Evolutionary conservation across 1,140 invertebrate species (phyloP).

Genomic region (Caerostris darwini): DNA sequence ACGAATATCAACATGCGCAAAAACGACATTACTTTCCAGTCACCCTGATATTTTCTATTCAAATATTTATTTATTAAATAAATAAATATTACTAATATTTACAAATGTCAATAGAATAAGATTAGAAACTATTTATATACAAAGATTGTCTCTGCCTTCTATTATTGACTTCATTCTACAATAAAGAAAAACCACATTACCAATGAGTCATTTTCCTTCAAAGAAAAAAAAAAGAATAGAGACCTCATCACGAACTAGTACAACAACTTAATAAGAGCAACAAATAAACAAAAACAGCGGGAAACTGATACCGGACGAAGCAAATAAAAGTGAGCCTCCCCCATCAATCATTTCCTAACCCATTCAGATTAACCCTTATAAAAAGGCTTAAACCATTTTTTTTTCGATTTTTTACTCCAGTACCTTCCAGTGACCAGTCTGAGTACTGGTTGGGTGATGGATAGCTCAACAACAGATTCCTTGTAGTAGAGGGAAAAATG

Average conservation of each 20-base stretch:
- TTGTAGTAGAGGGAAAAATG: background rate
- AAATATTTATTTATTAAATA: no score
- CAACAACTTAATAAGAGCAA: background rate
- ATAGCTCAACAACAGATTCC: background rate
- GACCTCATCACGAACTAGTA: background rate
- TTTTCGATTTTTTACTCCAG: constrained; percentile 4
- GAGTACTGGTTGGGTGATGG: background rate
- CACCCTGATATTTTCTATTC: no score
- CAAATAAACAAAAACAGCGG: background rate
- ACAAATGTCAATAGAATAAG: no score
- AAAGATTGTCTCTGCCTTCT: no score
- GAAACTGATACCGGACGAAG: background rate
- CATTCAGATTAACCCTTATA: constrained; percentile 10
- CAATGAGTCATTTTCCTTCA: background rate
- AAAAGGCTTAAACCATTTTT: constrained; percentile 22
- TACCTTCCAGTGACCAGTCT: background rate
- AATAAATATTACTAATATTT: no score
- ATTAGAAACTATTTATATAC: no score
- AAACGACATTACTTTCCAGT: no score
- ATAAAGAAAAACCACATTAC: background rate
- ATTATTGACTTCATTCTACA: no score
- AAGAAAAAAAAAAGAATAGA: background rate
- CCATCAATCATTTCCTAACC: constrained; percentile 12
- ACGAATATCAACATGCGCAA: no score
- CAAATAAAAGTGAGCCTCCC: background rate